phyloP scores from a whole-genome alignment of 2,113 vertebrate genomes.

The Hippopotamus amphibius region DNA sequence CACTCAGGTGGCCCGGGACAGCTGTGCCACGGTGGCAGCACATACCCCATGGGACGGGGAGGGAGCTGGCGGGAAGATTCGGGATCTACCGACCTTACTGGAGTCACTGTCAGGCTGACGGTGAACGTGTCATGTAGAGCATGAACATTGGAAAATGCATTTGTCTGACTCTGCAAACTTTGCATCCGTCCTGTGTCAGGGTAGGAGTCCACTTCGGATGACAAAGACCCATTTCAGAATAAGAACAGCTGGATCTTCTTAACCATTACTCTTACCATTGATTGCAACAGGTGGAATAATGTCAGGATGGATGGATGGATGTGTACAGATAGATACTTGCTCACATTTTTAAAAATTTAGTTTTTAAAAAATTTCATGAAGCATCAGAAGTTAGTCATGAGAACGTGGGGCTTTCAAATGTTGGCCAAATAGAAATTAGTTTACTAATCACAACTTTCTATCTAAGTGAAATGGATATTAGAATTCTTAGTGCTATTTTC shows the following conservation, averaged over 20 bases:
- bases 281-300: background rate
- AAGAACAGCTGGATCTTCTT: background rate
- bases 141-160: rapidly evolving
- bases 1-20: background rate
- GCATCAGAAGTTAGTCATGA: background rate
- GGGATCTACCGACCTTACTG: rapidly evolving
- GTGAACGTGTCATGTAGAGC: rapidly evolving
- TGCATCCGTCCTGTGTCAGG: rapidly evolving
- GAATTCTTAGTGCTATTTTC: background rate
- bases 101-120: rapidly evolving
- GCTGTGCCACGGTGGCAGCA: background rate
- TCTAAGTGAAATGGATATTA: background rate
- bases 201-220: rapidly evolving
- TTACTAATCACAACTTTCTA: background rate
- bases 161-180: too few relatives aligned
- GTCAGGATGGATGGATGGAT: background rate
- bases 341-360: background rate
- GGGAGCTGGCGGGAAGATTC: background rate
- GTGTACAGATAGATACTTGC: too few relatives aligned
- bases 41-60: rapidly evolving
- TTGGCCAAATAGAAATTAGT: background rate
- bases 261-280: background rate
- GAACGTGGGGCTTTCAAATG: background rate
- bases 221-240: background rate
- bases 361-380: background rate